Conservation (phyloP, 2,888 invertebrate genomes). For the Odontocerum albicorne region DNA sequence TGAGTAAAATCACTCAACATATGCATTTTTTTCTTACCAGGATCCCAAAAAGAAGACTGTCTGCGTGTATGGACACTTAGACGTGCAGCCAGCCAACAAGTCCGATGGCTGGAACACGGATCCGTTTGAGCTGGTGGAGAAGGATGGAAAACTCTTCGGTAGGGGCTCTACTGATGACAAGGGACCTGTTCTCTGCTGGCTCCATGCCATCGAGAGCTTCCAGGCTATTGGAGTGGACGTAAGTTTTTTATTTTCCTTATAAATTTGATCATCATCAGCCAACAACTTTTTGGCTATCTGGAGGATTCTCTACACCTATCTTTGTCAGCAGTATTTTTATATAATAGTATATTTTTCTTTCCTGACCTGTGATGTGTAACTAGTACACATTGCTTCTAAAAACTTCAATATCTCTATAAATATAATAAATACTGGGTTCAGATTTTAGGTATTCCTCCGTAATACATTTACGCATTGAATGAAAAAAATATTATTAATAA, state of each 20-base stretch:
- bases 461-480: too few relatives aligned
- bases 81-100: slow-evolving; percentile 93
- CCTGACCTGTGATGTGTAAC: too few relatives aligned
- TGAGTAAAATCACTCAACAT: too few relatives aligned
- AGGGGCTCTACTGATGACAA: slow-evolving; percentile 94
- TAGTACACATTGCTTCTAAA: too few relatives aligned
- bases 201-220: slow-evolving; percentile 90
- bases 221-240: slow-evolving; percentile 46
- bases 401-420: too few relatives aligned
- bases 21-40: slow-evolving; percentile 40
- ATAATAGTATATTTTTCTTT: too few relatives aligned
- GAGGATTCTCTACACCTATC: too few relatives aligned
- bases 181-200: slow-evolving; percentile 93
- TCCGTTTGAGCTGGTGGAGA: slow-evolving; percentile 88
- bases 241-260: slow-evolving; percentile 38
- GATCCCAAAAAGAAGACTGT: slow-evolving; percentile 90
- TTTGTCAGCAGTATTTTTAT: too few relatives aligned
- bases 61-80: slow-evolving; percentile 94
- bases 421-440: too few relatives aligned
- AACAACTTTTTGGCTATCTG: too few relatives aligned
- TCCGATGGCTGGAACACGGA: slow-evolving; percentile 96
- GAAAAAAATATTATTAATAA: too few relatives aligned
- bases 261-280: background rate
- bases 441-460: too few relatives aligned
- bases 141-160: slow-evolving; percentile 86